phyloP scores from a whole-genome alignment of 2,888 invertebrate genomes.

The Sericinus montela region DNA sequence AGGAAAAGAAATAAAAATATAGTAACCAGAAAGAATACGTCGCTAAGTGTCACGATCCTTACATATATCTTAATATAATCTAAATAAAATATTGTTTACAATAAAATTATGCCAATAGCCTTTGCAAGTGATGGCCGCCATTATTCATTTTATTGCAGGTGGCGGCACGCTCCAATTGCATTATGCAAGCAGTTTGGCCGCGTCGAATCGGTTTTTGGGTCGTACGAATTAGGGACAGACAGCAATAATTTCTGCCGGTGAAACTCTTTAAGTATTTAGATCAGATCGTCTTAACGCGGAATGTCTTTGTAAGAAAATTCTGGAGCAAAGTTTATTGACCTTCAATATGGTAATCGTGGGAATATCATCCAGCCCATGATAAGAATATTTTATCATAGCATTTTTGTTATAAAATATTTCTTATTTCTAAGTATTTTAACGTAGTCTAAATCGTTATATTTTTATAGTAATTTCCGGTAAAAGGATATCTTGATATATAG shows the following conservation, averaged over 20 bases:
- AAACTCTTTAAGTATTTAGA: constrained; percentile 17
- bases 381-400: too few species aligned
- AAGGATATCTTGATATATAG: too few species aligned
- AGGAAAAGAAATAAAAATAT: too few species aligned
- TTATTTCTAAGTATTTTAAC: too few species aligned
- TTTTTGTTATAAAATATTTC: too few species aligned
- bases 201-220: constrained; percentile 57
- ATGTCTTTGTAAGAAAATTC: constrained; percentile 6
- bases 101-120: neutral
- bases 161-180: constrained; percentile 63
- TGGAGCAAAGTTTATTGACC: constrained; percentile 3
- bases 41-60: too few species aligned
- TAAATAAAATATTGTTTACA: constrained; percentile 32
- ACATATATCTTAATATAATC: too few species aligned
- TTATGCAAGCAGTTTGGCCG: constrained; percentile 52
- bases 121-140: constrained; percentile 34
- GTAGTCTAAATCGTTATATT: too few species aligned
- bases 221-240: constrained; percentile 43
- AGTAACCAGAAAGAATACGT: too few species aligned
- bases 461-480: too few species aligned
- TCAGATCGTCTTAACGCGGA: constrained; percentile 1
- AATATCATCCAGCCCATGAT: too few species aligned
- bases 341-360: constrained; percentile 3
- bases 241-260: constrained; percentile 21
- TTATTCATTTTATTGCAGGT: constrained; percentile 50